Percentiles rank a stretch among this genome's conserved stretches.
Evolutionary conservation across 30 jellyfish, hydroid and myxozoan species (phyloP).

Genomic region (Catostylus mosaicus): DNA sequence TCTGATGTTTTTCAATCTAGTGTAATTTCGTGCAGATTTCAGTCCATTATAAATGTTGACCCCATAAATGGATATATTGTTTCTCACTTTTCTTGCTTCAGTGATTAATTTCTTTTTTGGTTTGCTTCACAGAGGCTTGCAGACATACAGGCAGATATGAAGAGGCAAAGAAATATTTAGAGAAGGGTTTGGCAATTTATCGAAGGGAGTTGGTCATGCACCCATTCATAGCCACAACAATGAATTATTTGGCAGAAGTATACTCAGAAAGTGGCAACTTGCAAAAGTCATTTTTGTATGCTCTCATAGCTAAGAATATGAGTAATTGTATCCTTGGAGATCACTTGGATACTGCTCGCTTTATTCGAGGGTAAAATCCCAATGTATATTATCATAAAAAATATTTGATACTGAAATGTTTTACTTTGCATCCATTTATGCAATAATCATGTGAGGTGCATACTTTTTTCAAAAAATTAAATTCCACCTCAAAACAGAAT

Average conservation of each 20-base stretch:
- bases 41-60: too few species aligned
- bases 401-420: too few species aligned
- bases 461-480: too few species aligned
- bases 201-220: neutral
- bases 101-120: neutral
- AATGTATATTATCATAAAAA: neutral
- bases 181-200: neutral
- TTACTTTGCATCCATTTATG: too few species aligned
- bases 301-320: neutral
- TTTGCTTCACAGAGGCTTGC: neutral
- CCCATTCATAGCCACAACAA: slow-evolving; percentile 16
- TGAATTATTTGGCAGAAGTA: neutral
- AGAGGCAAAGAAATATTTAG: neutral
- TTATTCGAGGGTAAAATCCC: neutral
- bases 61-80: too few species aligned
- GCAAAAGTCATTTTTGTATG: neutral
- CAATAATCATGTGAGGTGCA: too few species aligned
- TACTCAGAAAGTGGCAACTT: neutral
- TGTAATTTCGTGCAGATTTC: too few species aligned
- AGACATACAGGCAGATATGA: neutral
- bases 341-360: slow-evolving; percentile 28
- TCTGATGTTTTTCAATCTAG: too few species aligned
- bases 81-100: too few species aligned
- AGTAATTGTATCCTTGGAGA: neutral
- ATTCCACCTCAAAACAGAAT: too few species aligned